phyloP scores from a whole-genome alignment of 2,797 vertebrate genomes.

The Tokudaia tokunoshimensis region DNA sequence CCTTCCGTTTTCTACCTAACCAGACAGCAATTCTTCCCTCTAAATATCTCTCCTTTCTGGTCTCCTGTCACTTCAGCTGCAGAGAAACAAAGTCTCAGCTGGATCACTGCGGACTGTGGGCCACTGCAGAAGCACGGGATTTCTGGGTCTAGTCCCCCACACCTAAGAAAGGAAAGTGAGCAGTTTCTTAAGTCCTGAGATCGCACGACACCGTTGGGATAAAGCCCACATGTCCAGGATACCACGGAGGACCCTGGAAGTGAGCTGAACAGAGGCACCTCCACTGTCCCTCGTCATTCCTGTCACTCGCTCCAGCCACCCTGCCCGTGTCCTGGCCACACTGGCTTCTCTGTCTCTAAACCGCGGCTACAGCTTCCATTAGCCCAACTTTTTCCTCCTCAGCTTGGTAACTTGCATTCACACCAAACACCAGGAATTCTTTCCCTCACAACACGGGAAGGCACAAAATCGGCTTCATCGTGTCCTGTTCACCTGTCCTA shows the following conservation, averaged over 20 bases:
- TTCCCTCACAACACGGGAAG: background rate
- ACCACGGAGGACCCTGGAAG: background rate
- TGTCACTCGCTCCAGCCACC: background rate
- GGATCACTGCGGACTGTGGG: too few species aligned
- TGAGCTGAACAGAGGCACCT: background rate
- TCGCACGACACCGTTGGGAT: background rate
- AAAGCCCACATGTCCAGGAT: background rate
- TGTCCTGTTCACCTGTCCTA: background rate
- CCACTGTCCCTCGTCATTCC: background rate
- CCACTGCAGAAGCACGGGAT: background rate
- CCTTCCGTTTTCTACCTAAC: background rate
- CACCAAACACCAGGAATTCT: background rate
- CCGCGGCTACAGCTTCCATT: background rate
- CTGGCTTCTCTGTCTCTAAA: background rate
- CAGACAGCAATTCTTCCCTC: background rate
- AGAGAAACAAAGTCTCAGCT: background rate
- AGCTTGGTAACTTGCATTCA: background rate
- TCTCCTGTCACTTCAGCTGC: background rate
- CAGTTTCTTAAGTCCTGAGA: background rate
- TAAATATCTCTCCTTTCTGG: background rate
- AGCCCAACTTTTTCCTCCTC: background rate
- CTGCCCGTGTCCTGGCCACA: background rate
- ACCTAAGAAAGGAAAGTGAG: background rate
- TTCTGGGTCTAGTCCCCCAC: background rate
- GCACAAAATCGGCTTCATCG: background rate